Evolutionary conservation across 2,113 vertebrate species (phyloP).

Genomic region (Lethenteron reissneri): DNA sequence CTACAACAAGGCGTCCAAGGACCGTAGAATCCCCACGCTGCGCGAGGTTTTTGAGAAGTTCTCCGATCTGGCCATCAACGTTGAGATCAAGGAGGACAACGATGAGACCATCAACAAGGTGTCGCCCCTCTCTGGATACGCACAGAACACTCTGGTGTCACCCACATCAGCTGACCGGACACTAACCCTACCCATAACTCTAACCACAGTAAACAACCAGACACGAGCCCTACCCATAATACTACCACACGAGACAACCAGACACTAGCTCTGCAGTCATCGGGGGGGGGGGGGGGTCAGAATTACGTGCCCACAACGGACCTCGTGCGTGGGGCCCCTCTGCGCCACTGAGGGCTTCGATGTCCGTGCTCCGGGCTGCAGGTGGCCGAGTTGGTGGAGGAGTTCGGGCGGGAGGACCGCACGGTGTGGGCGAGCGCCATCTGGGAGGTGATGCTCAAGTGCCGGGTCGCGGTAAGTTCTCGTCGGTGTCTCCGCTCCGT

Average conservation of each 20-base stretch:
- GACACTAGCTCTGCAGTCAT: too few species aligned
- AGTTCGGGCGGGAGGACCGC: constrained; percentile 28
- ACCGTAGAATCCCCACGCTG: constrained; percentile 32
- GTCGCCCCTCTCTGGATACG: too few species aligned
- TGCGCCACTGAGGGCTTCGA: too few species aligned
- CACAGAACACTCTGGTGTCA: too few species aligned
- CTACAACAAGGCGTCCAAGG: constrained; percentile 25
- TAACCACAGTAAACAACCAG: too few species aligned
- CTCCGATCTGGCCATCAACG: constrained; percentile 26
- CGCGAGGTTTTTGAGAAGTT: constrained; percentile 44
- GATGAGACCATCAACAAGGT: constrained; percentile 35
- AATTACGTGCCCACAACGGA: too few species aligned
- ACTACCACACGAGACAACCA: too few species aligned
- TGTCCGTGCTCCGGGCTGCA: constrained; percentile 11
- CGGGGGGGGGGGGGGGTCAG: too few species aligned
- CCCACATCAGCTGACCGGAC: too few species aligned
- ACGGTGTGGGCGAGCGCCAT: constrained; percentile 41
- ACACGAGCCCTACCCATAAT: too few species aligned
- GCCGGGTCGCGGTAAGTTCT: constrained; percentile 24
- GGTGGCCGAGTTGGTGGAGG: constrained; percentile 32
- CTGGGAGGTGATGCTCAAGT: constrained; percentile 27
- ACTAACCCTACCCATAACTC: too few species aligned
- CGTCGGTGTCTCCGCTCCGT: not conserved
- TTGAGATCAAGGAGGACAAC: constrained; percentile 44
- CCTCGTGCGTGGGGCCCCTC: too few species aligned